A percentile compares a stretch with the other conserved stretches of the same genome.
Evolutionary conservation across 2,797 vertebrate genomes (phyloP).

Genomic region (Anguilla megastoma): DNA sequence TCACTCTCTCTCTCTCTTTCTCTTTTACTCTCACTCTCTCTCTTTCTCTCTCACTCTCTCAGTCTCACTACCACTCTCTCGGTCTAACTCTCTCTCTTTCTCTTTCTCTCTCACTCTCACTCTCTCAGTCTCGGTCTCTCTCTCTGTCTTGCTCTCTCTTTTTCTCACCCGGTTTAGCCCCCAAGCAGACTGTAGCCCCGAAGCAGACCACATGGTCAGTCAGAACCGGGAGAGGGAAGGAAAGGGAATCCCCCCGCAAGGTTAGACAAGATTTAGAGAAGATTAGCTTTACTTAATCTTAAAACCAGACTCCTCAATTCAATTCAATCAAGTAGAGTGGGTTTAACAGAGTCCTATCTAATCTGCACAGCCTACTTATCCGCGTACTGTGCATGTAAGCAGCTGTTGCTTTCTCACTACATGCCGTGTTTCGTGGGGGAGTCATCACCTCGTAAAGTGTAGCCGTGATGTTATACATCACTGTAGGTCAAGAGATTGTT

Average conservation of each 20-base stretch:
- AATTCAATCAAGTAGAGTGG: constrained; percentile 4
- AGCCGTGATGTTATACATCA: background rate
- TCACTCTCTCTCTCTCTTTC: background rate
- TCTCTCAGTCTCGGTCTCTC: background rate
- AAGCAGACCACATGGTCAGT: background rate
- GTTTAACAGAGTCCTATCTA: background rate
- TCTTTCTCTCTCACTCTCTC: background rate
- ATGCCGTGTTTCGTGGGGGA: background rate
- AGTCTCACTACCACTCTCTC: background rate
- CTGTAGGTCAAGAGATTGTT: background rate
- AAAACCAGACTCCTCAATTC: constrained; percentile 14
- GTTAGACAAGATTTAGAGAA: background rate
- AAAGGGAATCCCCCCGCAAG: background rate
- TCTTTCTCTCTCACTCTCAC: background rate
- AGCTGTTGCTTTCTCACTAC: background rate
- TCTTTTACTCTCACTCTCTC: background rate
- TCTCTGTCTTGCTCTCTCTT: background rate
- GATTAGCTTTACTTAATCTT: constrained; percentile 12
- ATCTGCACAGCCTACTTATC: background rate
- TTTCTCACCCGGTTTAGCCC: background rate
- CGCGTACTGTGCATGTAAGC: background rate
- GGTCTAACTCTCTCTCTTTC: no score
- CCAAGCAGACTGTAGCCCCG: no score
- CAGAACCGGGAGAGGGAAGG: background rate
- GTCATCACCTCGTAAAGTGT: background rate